phyloP scores from a whole-genome alignment of 2,797 vertebrate species.

The Tolypeutes matacus region DNA sequence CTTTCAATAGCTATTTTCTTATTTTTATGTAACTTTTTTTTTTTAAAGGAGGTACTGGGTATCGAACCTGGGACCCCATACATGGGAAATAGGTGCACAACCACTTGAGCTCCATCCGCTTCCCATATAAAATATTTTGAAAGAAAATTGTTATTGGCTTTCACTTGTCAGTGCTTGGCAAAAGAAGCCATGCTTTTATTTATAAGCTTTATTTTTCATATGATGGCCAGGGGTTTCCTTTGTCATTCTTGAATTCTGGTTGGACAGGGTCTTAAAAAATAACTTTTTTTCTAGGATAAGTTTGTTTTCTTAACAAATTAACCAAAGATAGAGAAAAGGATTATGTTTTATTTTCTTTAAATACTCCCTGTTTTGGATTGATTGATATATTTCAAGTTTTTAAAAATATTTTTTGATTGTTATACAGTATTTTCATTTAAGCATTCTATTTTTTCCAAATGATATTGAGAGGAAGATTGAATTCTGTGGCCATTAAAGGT shows the following conservation, averaged over 20 bases:
- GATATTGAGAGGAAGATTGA: background rate
- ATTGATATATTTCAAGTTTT: background rate
- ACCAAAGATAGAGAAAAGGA: background rate
- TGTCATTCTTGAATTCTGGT: background rate
- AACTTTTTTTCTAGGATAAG: background rate
- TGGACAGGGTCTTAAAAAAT: background rate
- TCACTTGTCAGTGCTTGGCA: background rate
- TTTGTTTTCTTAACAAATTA: constrained; percentile 11
- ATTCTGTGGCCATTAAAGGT: background rate
- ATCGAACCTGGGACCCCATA: too few relatives aligned
- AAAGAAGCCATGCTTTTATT: background rate
- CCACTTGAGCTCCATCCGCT: too few relatives aligned
- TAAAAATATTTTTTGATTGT: background rate
- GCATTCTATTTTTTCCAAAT: background rate
- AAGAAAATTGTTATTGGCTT: background rate
- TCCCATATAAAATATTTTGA: too few relatives aligned
- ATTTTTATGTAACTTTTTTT: background rate
- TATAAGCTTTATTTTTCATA: background rate
- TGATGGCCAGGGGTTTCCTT: background rate
- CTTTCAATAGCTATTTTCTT: background rate
- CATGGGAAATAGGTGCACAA: too few relatives aligned
- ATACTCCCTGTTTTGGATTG: background rate
- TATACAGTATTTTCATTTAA: background rate
- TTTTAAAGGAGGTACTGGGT: too few relatives aligned
- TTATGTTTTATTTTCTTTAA: constrained; percentile 29